phyloP scores from a whole-genome alignment of 2,888 invertebrate species.

The Schizotus pectinicornis region DNA sequence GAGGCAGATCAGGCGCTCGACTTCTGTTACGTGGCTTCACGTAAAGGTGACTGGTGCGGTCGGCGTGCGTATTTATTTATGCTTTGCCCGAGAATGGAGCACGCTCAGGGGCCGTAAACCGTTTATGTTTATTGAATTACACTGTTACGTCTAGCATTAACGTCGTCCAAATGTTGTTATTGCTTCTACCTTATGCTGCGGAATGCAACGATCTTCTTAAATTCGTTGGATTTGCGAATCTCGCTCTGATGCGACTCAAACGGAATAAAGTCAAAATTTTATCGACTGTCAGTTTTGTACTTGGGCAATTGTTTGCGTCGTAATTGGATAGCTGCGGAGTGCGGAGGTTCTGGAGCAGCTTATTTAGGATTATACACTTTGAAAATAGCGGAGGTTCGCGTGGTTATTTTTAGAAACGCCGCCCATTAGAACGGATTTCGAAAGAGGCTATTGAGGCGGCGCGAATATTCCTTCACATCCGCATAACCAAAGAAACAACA shows the following conservation, averaged over 20 bases:
- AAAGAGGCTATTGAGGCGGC: no score
- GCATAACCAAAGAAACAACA: no score
- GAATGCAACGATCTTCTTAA: conserved; percentile 25
- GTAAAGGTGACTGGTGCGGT: conserved; percentile 10
- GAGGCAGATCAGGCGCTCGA: conserved; percentile 6
- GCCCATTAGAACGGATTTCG: no score
- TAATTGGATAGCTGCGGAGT: no score
- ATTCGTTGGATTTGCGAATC: conserved; percentile 19
- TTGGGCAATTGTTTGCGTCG: no score
- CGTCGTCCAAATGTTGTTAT: conserved; percentile 50
- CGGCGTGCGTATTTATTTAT: conserved; percentile 45
- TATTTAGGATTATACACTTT: no score
- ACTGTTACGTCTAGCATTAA: conserved; percentile 56
- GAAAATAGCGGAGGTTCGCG: no score
- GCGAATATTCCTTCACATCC: no score
- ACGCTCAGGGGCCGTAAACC: conserved; percentile 55
- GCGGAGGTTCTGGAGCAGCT: no score
- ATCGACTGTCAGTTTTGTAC: neutral
- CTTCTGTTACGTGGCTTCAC: conserved; percentile 8
- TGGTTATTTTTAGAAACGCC: no score
- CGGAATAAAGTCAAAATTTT: conserved; percentile 7
- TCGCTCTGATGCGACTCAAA: conserved; percentile 8
- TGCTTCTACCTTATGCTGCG: conserved; percentile 40
- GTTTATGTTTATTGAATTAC: conserved; percentile 57
- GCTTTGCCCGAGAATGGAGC: conserved; percentile 46